Evolutionary conservation across 2,888 invertebrate species (phyloP).

Genomic region (Willowsia nigromaculata): DNA sequence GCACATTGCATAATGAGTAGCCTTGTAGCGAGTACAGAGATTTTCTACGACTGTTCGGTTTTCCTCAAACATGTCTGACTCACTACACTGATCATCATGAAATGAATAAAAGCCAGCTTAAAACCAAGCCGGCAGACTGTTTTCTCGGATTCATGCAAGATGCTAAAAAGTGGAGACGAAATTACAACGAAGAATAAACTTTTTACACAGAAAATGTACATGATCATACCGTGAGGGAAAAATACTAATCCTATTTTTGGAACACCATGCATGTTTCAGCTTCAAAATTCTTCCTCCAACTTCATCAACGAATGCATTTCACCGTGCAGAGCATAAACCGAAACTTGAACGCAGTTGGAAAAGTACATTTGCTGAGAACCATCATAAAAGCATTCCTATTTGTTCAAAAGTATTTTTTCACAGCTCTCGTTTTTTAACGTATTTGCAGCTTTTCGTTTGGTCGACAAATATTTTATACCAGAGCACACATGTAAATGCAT

Average conservation of each 20-base stretch:
- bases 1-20: neutral
- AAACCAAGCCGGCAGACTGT: neutral
- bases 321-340: neutral
- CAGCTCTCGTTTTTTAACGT: constrained; percentile 25
- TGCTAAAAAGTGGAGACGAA: neutral
- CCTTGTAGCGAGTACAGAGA: neutral
- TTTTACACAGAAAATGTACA: neutral
- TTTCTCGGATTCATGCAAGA: constrained; percentile 31
- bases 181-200: neutral
- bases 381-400: constrained; percentile 10
- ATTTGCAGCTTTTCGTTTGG: neutral
- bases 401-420: neutral
- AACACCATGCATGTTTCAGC: constrained; percentile 37
- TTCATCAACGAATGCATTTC: constrained; percentile 6
- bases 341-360: neutral
- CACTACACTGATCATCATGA: neutral
- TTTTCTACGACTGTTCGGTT: neutral
- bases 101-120: neutral
- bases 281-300: constrained; percentile 24
- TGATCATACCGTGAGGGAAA: neutral
- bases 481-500: constrained; percentile 23
- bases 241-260: constrained; percentile 59
- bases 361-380: neutral
- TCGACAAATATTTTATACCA: constrained; percentile 46
- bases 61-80: constrained; percentile 19